These are phyloP conservation scores for Megastigmus dorsalis DNA, from an alignment of 2,888 invertebrate genomes.

Conservation along the genomic window DNA sequence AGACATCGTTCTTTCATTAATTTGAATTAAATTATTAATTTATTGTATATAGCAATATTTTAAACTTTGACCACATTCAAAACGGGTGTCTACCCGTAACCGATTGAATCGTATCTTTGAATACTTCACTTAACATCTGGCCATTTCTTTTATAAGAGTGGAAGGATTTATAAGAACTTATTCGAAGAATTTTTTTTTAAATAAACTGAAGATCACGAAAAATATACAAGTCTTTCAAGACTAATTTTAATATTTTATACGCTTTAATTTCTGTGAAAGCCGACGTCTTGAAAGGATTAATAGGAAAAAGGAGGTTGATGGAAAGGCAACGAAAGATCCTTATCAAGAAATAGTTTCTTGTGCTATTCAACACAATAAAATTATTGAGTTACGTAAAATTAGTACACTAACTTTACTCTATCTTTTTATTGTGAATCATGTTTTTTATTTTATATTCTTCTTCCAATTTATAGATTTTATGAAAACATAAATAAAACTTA, in stretches of 20 bases:
- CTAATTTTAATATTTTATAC: not conserved
- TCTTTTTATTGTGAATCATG: no score
- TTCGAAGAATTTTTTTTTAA: no score
- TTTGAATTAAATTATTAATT: no score
- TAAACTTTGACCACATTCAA: no score
- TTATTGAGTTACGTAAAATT: constrained; percentile 3
- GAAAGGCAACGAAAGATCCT: not conserved
- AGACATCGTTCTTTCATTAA: no score
- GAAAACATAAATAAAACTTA: constrained; percentile 23
- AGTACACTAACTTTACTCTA: no score
- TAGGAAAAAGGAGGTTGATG: not conserved
- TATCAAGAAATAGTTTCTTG: constrained; percentile 2
- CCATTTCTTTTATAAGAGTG: not conserved
- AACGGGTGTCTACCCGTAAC: no score
- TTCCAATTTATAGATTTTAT: constrained; percentile 21
- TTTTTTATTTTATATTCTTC: no score
- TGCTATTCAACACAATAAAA: not conserved
- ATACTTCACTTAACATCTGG: no score
- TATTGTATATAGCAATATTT: no score
- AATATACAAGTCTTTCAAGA: no score
- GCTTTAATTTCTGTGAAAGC: not conserved
- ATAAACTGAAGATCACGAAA: no score
- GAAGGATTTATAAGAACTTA: not conserved
- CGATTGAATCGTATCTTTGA: not conserved
- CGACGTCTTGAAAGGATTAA: not conserved